Percentiles rank a stretch among this genome's conserved stretches.
These are phyloP conservation scores for Caenorhabditis wallacei DNA, from an alignment of 2,888 invertebrate species.

Conservation along the genomic window DNA sequence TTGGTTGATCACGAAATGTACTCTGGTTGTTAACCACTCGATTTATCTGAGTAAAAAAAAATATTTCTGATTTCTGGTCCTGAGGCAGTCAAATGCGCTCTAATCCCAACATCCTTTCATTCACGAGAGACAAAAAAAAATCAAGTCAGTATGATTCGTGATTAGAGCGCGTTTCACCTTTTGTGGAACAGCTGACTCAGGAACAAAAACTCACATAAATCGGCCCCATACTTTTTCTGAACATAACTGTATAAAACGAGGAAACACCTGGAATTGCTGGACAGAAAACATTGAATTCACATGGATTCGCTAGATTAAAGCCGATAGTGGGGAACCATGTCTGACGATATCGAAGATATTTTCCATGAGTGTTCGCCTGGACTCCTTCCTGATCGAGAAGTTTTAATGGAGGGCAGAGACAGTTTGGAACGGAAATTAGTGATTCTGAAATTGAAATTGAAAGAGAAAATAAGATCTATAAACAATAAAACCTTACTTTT, in stretches of 20 bases:
- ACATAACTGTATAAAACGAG: not conserved
- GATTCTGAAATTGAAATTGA: too few relatives aligned
- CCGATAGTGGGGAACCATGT: not conserved
- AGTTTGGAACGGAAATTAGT: not conserved
- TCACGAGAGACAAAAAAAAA: too few relatives aligned
- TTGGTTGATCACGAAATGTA: not conserved
- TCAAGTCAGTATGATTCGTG: too few relatives aligned
- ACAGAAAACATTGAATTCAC: not conserved
- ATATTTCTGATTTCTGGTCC: not conserved
- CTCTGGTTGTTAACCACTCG: not conserved
- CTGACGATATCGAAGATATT: not conserved
- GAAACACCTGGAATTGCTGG: not conserved
- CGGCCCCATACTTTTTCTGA: not conserved
- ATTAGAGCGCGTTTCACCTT: too few relatives aligned
- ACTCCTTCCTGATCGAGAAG: not conserved
- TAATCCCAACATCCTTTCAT: too few relatives aligned
- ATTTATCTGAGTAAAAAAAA: not conserved
- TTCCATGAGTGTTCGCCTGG: not conserved
- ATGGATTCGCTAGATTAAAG: not conserved
- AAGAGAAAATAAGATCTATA: not conserved
- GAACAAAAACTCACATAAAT: not conserved
- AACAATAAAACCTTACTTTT: not conserved
- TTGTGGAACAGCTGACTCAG: too few relatives aligned
- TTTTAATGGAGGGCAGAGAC: not conserved
- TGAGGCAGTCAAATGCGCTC: too few relatives aligned